Evolutionary conservation across 2,797 vertebrate genomes (phyloP).

Genomic region (Tolypeutes matacus): DNA sequence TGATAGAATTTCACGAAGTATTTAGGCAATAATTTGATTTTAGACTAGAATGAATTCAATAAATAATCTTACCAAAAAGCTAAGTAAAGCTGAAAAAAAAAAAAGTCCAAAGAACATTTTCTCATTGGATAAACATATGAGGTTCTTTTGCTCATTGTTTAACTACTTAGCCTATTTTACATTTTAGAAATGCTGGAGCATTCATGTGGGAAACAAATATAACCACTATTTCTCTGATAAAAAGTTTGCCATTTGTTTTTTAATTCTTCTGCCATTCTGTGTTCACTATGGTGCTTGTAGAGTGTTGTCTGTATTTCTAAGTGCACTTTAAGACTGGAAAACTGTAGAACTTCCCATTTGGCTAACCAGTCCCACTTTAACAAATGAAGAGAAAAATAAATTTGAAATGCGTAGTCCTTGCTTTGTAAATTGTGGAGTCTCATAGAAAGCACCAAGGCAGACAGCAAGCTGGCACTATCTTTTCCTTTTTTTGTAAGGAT

Average conservation of each 20-base stretch:
- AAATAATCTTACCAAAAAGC: background rate
- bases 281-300: background rate
- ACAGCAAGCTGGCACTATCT: conserved; percentile 14
- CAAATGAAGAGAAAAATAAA: conserved; percentile 23
- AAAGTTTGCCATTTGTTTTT: background rate
- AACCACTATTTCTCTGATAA: background rate
- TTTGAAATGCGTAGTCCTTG: background rate
- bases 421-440: background rate
- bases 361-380: background rate
- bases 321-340: background rate
- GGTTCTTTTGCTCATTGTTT: background rate
- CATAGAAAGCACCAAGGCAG: background rate
- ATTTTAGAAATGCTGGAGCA: background rate
- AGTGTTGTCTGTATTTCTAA: background rate
- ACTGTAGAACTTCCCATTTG: background rate
- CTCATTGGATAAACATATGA: background rate
- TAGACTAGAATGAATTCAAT: background rate
- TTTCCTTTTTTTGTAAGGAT: background rate
- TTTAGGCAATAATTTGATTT: background rate
- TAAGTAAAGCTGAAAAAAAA: background rate
- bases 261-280: background rate
- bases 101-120: conserved; percentile 6
- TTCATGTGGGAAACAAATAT: background rate
- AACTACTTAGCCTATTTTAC: background rate
- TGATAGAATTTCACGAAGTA: too few species aligned